These are phyloP conservation scores for Limnephilus marmoratus DNA, from an alignment of 2,888 invertebrate species.

Conservation along the genomic window DNA sequence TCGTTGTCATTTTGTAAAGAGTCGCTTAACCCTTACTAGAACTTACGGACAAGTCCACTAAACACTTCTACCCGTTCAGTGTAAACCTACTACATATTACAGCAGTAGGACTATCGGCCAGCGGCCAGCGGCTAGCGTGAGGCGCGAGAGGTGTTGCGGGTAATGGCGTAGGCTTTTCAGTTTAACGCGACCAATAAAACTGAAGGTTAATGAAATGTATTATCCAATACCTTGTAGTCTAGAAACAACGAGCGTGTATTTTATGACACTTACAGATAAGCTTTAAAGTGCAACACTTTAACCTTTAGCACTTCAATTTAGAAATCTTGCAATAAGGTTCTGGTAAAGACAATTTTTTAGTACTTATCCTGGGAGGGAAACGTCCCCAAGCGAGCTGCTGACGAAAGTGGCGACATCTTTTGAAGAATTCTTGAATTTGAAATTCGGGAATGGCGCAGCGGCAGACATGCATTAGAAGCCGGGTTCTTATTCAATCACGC, in stretches of 20 bases:
- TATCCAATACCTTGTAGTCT: neutral
- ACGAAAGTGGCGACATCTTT: no score
- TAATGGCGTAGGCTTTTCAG: neutral
- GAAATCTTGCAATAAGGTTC: no score
- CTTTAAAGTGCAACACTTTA: neutral
- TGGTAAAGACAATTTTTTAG: no score
- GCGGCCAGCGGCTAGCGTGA: neutral
- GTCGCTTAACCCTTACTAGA: neutral
- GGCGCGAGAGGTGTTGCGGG: neutral
- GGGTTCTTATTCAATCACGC: no score
- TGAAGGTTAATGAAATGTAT: neutral
- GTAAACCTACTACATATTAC: neutral
- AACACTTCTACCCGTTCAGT: neutral
- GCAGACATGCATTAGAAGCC: no score
- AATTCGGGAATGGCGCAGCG: no score
- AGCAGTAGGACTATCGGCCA: neutral
- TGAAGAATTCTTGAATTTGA: no score
- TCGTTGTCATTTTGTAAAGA: no score
- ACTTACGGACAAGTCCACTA: neutral
- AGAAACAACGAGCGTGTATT: neutral
- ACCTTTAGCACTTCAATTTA: neutral
- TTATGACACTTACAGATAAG: neutral
- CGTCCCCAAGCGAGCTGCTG: no score
- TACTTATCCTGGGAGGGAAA: no score
- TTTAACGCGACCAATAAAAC: neutral